Conservation (phyloP, 2,797 vertebrate species). For the Siniperca obscura region DNA sequence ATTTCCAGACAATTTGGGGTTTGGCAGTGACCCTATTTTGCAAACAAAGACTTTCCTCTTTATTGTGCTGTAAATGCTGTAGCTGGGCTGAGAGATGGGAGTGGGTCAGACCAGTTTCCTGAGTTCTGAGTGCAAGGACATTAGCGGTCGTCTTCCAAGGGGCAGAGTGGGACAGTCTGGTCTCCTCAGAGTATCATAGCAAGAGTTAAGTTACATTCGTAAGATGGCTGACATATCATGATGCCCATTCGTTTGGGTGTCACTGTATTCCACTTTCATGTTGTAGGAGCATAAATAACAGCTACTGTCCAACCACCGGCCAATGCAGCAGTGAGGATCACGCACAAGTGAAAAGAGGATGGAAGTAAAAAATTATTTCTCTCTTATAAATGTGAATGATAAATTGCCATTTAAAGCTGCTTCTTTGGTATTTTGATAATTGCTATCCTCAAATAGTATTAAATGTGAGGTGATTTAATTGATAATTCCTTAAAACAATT, state of each 20-base stretch:
- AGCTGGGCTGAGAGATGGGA: not conserved
- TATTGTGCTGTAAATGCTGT: not conserved
- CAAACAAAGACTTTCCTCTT: conserved; percentile 21
- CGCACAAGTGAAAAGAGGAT: not conserved
- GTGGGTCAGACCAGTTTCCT: conserved; percentile 18
- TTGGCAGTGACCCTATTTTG: not conserved
- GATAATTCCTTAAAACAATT: too few relatives aligned
- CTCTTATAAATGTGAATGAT: not conserved
- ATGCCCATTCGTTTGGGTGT: conserved; percentile 55
- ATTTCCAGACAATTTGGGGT: not conserved
- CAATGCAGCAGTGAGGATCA: not conserved
- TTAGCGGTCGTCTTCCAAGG: conserved; percentile 17
- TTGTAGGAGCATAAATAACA: conserved; percentile 57
- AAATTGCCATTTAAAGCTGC: too few relatives aligned
- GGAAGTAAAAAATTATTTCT: not conserved
- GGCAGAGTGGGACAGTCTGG: conserved; percentile 33
- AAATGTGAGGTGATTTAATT: too few relatives aligned
- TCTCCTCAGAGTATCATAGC: conserved; percentile 31
- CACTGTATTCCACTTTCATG: conserved; percentile 61
- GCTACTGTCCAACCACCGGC: conserved; percentile 2
- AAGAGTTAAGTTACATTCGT: conserved; percentile 58
- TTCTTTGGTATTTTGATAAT: too few relatives aligned
- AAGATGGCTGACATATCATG: conserved; percentile 62
- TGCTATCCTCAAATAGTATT: too few relatives aligned
- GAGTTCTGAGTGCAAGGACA: conserved; percentile 20